Conservation (phyloP, 2,888 invertebrate genomes). For the Trichogramma evanescens region DNA sequence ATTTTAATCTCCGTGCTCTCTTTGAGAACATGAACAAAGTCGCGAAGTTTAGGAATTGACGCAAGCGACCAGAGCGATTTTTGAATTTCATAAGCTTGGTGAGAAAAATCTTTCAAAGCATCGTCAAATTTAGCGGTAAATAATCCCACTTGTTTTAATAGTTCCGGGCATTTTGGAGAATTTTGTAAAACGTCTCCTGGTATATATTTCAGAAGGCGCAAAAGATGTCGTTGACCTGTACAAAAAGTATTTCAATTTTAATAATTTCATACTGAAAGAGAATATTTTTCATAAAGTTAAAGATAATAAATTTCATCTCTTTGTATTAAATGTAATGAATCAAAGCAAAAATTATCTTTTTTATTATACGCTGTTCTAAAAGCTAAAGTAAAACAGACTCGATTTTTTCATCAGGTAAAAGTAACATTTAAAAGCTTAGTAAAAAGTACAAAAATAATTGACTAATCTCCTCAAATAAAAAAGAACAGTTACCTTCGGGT, state of each 20-base stretch:
- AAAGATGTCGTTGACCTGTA: constrained; percentile 51
- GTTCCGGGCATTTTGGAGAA: constrained; percentile 54
- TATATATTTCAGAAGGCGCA: constrained; percentile 69
- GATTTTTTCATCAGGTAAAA: neutral
- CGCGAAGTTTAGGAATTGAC: constrained; percentile 60
- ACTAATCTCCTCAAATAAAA: constrained; percentile 6
- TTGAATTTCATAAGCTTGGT: constrained; percentile 61
- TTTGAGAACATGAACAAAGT: constrained; percentile 65
- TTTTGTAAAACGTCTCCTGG: constrained; percentile 65
- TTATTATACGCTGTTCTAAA: neutral
- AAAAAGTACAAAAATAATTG: neutral
- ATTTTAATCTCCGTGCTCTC: constrained; percentile 54
- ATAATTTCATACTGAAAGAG: constrained; percentile 13
- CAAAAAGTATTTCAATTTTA: constrained; percentile 1
- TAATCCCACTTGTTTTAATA: constrained; percentile 64
- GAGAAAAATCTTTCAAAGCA: constrained; percentile 65
- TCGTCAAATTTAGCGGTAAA: constrained; percentile 65
- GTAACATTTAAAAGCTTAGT: too few relatives aligned
- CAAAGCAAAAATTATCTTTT: neutral
- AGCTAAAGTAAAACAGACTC: neutral
- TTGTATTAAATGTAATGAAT: neutral
- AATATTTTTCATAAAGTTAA: constrained; percentile 8
- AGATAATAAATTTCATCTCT: neutral
- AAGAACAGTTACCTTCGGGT: constrained; percentile 37
- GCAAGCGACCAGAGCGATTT: constrained; percentile 72